These are phyloP conservation scores for Ursus arctos DNA, from an alignment of 2,113 vertebrate genomes.

Conservation along the genomic window DNA sequence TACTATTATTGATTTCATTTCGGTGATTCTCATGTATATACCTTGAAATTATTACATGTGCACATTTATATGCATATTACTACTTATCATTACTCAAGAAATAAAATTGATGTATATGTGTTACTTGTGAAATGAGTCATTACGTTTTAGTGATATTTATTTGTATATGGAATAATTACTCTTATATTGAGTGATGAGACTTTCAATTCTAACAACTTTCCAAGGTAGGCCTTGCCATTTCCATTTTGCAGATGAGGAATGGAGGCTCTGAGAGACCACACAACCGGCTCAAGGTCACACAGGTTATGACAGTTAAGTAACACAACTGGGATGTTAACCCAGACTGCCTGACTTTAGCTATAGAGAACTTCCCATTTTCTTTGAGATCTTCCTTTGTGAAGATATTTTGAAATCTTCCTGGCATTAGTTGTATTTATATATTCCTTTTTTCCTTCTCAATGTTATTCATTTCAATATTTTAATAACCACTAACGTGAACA, in stretches of 20 bases:
- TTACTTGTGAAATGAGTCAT: neutral
- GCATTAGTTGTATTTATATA: neutral
- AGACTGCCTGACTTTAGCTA: neutral
- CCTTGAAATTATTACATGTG: neutral
- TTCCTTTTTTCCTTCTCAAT: neutral
- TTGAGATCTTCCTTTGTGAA: neutral
- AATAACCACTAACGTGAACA: neutral
- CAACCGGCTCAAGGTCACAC: neutral
- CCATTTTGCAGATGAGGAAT: neutral
- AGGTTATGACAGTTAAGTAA: neutral
- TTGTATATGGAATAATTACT: neutral
- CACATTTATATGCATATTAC: neutral
- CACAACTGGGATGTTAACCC: neutral
- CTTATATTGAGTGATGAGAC: neutral
- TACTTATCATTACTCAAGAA: slow-evolving; percentile 11
- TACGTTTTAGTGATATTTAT: neutral
- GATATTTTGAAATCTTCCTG: neutral
- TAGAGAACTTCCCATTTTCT: neutral
- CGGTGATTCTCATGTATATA: neutral
- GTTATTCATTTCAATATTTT: neutral
- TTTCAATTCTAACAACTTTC: neutral
- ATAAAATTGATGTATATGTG: neutral
- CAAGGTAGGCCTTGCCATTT: neutral
- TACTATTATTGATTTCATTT: slow-evolving; percentile 38
- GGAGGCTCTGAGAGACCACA: neutral